Base-by-base conservation (phyloP, 2,888 invertebrate species). In the Gerris lacustris region DNA sequence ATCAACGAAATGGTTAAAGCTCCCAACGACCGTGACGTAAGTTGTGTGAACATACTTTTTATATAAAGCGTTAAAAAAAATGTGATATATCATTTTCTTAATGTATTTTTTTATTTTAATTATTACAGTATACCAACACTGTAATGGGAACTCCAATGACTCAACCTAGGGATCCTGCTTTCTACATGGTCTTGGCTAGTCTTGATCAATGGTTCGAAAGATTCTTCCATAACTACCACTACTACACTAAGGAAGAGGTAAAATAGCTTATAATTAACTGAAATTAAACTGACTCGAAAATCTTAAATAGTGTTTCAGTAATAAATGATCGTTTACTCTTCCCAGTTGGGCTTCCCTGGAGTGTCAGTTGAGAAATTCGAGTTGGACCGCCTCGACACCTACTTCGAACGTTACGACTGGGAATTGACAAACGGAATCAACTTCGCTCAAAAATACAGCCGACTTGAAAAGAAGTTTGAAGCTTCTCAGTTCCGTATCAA, bases 161-260 rank as follows among this genome's bases (percentile, higher is more conserved):
- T 6, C 84, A 86, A 76, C 80, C 88, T 74, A 87, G 89, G 74
- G 90, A 91, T 78, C 90, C 90, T 43, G 83, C 87, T 67, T 89
- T 88, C 84, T 91, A 87, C 79, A 84, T 85, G 72, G 75, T 77
- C 75, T 80, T 89, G 72, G 87, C 86, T 78, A 85, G 85, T 72
- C 82, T 88, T 73, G 77, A 84, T 67, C 79, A 84, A 72, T 81
- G 79, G 63, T 79, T 86, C 78, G 80, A 82, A 74, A 82, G 85
- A 67, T 88, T 86, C 83, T 87, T 87, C 78, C 78, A 80, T 73
- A 83, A 83, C 74, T 80, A 87, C 67, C 82, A 84, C 15, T 80
- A 82, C n/a, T 90, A 90, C 81, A 85, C 83, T 9, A 82, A 81
- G 71, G 83, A 86, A 67, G 73, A 76, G 62, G 75, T 75, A 69